Base-by-base conservation (phyloP, 2,888 invertebrate species). In the Stenodema calcarata region DNA sequence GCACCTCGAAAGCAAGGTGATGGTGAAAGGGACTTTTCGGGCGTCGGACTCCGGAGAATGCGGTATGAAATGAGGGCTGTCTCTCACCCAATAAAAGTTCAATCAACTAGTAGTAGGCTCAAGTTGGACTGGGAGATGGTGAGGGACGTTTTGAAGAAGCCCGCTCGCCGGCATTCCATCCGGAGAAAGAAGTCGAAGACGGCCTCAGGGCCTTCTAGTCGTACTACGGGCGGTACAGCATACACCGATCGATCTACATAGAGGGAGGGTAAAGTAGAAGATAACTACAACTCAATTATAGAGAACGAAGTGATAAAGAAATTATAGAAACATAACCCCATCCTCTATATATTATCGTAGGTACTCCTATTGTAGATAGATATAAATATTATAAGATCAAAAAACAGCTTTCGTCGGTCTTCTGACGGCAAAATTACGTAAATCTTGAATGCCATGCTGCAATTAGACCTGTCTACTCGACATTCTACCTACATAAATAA, bases 21-120 rank as follows among this genome's bases (percentile, higher is more conserved):
- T 12, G 62, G 62, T 62, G 62, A 62, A 62, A 62, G 62, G 62
- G 62, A 23, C 62, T 62, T 62, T 23, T 62, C 18, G 23, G 62
- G 62, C 7, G 9, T 62, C 1, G 1, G 47, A 47, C 47, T 47
- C 62, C 11, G 62, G 23, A 62, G 62, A 62, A 62, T 62, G 62
- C 62, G 23, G 73, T 73, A 35, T 73, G 35, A 73, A 73, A 73
- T 73, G 73, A 73, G 41, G 73, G 30, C 28, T n/a, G 78, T 44
- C 78, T 78, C 54, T 80, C 62, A 80, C 80, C 80, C 47, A 80
- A 80, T 80, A 80, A 80, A 80, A 80, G 80, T 80, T 80, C 54
- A 80, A 80, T 80, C 80, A 23, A 50, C 62, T 62, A 62, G 62
- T 62, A 62, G 62, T 18, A 62, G 62, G 62, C 11, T 4, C 62